Evolutionary conservation across 2,888 invertebrate species (phyloP).

Genomic region (Zhuqinia jingwanae): DNA sequence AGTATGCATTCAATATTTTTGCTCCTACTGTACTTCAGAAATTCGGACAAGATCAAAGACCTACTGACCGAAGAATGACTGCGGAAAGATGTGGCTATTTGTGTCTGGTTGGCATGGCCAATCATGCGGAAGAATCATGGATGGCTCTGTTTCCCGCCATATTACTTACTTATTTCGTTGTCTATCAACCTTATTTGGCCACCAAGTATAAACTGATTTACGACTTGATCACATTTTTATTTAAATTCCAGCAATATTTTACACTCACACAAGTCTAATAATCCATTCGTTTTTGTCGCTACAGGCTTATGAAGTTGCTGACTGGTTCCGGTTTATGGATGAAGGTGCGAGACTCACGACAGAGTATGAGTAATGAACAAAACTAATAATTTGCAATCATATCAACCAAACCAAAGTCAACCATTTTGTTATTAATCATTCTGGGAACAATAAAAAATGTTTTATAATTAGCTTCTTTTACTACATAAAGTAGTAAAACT

Average conservation of each 20-base stretch:
- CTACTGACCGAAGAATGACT: slow-evolving; percentile 81
- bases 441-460: no score
- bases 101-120: slow-evolving; percentile 82
- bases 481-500: no score
- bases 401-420: no score
- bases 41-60: slow-evolving; percentile 80
- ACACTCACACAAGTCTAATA: no score
- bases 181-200: slow-evolving; percentile 84
- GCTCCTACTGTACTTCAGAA: slow-evolving; percentile 79
- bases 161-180: slow-evolving; percentile 83
- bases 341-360: slow-evolving; percentile 41
- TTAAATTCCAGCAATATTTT: no score
- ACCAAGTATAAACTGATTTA: slow-evolving; percentile 81
- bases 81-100: slow-evolving; percentile 83
- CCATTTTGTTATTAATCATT: no score
- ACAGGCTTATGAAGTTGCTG: slow-evolving; percentile 19
- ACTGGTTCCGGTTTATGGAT: neutral
- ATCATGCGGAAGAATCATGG: slow-evolving; percentile 86
- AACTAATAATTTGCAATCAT: no score
- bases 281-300: neutral
- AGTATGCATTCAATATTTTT: no score
- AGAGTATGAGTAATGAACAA: slow-evolving; percentile 1
- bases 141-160: slow-evolving; percentile 86
- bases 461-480: no score
- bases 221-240: neutral